Evolutionary conservation across 2,797 vertebrate species (phyloP), one percentile per base, ranked within the genome.

Genomic region (Melanotaenia maccullochi): DNA sequence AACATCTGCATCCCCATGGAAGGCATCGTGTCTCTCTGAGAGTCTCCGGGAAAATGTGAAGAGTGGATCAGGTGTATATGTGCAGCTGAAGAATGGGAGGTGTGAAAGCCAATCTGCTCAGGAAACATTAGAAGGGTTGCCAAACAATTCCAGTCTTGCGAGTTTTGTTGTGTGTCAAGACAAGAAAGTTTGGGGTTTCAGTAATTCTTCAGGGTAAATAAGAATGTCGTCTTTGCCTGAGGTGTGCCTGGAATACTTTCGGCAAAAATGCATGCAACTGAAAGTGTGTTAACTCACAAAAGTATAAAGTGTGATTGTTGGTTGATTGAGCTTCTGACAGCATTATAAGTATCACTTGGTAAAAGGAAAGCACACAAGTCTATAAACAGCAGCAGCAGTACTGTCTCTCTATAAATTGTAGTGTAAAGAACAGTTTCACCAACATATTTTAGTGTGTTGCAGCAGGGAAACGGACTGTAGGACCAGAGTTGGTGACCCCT

Each of bases 1-100:
- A 80, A 73, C 64, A 93, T 88, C 86, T 94, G 92, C 74, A 94
- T 49, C 11, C 92, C 86, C 86, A 87, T 78, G 56, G 90, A 93
- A 18, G 65, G 79, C 94, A 95, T 93, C 83, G 75, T 66, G 57
- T 62, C 25, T 5, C 57, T 47, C 28, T 24, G 33, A 51, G 54
- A 0, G 67, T 35, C 60, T 78, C 63, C 60, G 51, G 54, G 52
- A 62, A 59, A 60, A 30, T 35, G 35, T 65, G 3, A 30, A 14
- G 30, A 68, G 65, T 35, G 12, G 63, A 30, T 38, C 54, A 18
- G 60, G 73, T 58, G 76, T 78, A 67, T 11, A 49, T 59, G 62
- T 62, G 67, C 59, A 4, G 54, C 65, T 13, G 42, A 84, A 87
- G 47, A 80, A 75, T 40, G 65, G 72, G 72, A 85, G 89, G 90